Percentiles rank a stretch among this genome's conserved stretches.
phyloP scores from a whole-genome alignment of 2,888 invertebrate species.

The Tridacna gigas region DNA sequence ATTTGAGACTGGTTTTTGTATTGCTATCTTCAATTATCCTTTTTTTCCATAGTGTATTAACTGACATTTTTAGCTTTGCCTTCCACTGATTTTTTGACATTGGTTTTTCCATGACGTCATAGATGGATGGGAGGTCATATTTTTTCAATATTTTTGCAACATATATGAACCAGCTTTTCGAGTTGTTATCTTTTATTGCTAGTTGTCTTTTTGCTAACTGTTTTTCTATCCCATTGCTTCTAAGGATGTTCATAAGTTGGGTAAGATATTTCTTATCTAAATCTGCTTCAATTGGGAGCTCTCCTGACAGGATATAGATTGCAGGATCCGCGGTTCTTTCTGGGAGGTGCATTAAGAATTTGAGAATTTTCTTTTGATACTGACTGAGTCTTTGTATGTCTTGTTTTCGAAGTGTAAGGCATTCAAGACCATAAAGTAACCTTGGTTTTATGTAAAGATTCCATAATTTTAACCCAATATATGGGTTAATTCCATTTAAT shows the following conservation, averaged over 20 bases:
- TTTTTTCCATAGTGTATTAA: too few species aligned
- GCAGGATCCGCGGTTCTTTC: too few species aligned
- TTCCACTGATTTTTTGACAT: too few species aligned
- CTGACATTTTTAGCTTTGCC: too few species aligned
- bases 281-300: not conserved
- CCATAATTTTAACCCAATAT: not conserved
- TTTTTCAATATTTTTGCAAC: not conserved
- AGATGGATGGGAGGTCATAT: not conserved
- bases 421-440: not conserved
- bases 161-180: slow-evolving; percentile 8
- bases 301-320: not conserved
- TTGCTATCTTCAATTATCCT: not conserved
- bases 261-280: not conserved
- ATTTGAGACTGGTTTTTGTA: not conserved
- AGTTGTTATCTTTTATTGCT: not conserved
- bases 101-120: not conserved
- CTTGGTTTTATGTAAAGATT: not conserved
- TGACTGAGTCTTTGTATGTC: too few species aligned
- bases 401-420: not conserved
- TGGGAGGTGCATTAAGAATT: too few species aligned
- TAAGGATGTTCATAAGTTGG: not conserved
- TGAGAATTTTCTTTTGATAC: too few species aligned
- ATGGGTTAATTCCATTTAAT: too few species aligned
- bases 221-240: not conserved
- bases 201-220: not conserved